phyloP scores from a whole-genome alignment of 2,888 invertebrate genomes.

The Acanthoscelides obtectus region DNA sequence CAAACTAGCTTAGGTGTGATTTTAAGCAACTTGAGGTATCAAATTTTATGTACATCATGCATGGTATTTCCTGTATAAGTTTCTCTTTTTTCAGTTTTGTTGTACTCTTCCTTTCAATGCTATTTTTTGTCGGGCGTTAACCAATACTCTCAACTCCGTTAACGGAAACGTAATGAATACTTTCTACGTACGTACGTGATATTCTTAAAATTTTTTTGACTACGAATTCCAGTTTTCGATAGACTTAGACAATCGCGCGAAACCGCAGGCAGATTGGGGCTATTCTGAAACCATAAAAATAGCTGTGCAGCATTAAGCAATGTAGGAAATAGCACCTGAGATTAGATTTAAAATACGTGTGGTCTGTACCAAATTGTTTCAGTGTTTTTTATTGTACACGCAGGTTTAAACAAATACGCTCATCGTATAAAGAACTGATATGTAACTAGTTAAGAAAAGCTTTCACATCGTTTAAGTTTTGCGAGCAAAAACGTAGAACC shows the following conservation, averaged over 20 bases:
- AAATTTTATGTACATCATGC: no score
- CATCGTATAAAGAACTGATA: not conserved
- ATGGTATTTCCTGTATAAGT: not conserved
- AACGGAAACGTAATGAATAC: not conserved
- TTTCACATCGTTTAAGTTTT: not conserved
- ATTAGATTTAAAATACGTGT: not conserved
- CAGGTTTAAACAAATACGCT: not conserved
- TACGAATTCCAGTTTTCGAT: not conserved
- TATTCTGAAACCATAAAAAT: not conserved
- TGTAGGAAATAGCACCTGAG: not conserved
- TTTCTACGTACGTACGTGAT: not conserved
- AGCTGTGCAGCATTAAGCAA: not conserved
- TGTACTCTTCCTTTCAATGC: not conserved
- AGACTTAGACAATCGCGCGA: not conserved
- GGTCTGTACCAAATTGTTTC: not conserved
- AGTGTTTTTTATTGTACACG: not conserved
- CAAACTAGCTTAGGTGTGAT: no score
- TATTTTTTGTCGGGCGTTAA: not conserved
- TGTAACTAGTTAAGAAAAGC: not conserved
- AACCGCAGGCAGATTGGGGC: not conserved
- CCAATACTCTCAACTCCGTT: not conserved
- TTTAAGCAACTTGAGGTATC: no score
- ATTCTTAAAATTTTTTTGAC: not conserved
- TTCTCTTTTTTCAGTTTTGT: not conserved
- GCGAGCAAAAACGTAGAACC: no score